Base-by-base conservation (phyloP, 2,797 vertebrate species). In the Cossypha heuglini region DNA sequence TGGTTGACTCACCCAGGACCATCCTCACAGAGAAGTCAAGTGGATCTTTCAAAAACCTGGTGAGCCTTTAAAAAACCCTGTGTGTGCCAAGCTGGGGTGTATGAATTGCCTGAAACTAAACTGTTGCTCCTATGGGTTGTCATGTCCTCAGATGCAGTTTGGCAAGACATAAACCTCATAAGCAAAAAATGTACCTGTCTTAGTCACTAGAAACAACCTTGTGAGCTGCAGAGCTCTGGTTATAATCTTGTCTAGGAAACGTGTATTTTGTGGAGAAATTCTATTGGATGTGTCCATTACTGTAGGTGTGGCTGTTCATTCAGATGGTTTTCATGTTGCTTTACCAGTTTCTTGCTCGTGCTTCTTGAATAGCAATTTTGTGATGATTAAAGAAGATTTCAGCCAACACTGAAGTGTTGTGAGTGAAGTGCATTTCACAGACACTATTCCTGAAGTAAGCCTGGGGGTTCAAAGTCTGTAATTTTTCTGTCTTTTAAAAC, bases 401-500 rank as follows among this genome's bases (percentile, higher is more conserved):
- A 19, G 33, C 33, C 68, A 52, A 75, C 69, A 71, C 57, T 49
- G 75, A 59, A 58, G 48, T 83, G 40, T 51, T 81, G 58, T 94
- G 74, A 86, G 46, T 58, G 73, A 96, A 86, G 68, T 55, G 55
- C 82, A 86, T 69, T 91, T 96, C 93, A 89, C 78, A 91, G 55
- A 69, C 75, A 15, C 87, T 90, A 54, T 90, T 94, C 94, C 31
- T 85, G 76, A 91, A 86, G 45, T 43, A 94, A 54, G 51, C 33
- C 28, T 49, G 10, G 63, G 10, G 31, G 14, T 73, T 92, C 42
- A 31, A 76, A 86, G 33, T 19, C 58, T 55, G 42, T 13, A 43
- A 6, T 58, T 96, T 96, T 97, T 96, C 76, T 90, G 29, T 78
- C 72, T 85, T 87, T 94, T 88, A 95, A 96, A 93, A 71, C 6